Conservation (phyloP, 2,113 vertebrate species). For the Malurus alboscapulatus region DNA sequence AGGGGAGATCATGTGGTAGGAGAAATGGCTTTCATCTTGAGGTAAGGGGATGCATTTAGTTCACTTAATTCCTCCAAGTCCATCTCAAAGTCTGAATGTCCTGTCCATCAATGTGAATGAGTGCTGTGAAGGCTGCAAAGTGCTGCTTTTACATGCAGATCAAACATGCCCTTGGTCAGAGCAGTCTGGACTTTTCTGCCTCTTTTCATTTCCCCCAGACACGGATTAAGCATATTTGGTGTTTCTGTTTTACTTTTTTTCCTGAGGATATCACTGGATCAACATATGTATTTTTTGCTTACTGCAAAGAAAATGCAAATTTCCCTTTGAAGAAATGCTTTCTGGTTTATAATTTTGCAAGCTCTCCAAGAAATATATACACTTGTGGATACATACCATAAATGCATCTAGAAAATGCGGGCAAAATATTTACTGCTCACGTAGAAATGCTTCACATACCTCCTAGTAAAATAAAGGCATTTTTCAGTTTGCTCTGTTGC, state of each 20-base stretch:
- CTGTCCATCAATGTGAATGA: conserved; percentile 25
- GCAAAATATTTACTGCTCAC: neutral
- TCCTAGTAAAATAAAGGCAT: neutral
- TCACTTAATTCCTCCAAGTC: conserved; percentile 52
- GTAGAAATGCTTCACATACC: neutral
- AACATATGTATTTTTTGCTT: neutral
- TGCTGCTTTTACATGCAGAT: conserved; percentile 22
- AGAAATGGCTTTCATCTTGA: conserved; percentile 42
- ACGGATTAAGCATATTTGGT: neutral
- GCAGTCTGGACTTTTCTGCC: neutral
- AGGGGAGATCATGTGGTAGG: neutral
- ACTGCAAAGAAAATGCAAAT: neutral
- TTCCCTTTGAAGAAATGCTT: neutral
- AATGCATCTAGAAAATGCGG: neutral
- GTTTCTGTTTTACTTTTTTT: neutral
- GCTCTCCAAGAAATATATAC: neutral
- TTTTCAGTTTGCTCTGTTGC: neutral
- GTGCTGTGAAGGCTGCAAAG: conserved; percentile 28
- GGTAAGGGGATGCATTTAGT: conserved; percentile 5
- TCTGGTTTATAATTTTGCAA: neutral
- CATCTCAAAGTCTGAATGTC: conserved; percentile 9
- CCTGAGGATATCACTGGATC: neutral
- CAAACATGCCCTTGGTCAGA: conserved; percentile 23
- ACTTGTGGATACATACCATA: neutral
- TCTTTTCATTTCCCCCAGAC: conserved; percentile 1